A percentile compares a stretch with the other conserved stretches of the same genome.
These are phyloP conservation scores for Hippocampus mohnikei DNA, from an alignment of 2,113 vertebrate genomes.

Conservation along the genomic window DNA sequence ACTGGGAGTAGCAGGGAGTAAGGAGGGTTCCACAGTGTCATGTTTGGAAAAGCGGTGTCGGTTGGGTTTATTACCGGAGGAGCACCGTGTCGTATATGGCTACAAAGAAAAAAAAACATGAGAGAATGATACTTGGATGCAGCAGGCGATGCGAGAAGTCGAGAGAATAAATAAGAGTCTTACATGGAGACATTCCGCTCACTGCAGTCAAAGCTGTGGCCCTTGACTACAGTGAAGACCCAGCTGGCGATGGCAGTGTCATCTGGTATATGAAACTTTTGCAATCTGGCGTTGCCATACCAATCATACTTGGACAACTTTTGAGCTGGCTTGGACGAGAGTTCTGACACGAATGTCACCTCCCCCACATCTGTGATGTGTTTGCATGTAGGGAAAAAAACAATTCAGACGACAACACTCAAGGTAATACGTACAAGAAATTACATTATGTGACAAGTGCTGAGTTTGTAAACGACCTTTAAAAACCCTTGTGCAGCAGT, in stretches of 20 bases:
- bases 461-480: no score
- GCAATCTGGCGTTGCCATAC: conserved; percentile 85
- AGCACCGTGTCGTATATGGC: conserved; percentile 84
- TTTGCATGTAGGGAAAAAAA: not conserved
- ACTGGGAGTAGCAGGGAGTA: conserved; percentile 73
- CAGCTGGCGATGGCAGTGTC: conserved; percentile 82
- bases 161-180: conserved; percentile 34
- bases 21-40: conserved; percentile 68
- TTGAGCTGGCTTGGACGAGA: conserved; percentile 85
- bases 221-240: conserved; percentile 79
- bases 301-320: conserved; percentile 86
- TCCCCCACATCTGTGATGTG: conserved; percentile 40
- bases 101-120: conserved; percentile 36
- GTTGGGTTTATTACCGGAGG: conserved; percentile 89
- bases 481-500: no score
- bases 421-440: not conserved
- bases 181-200: conserved; percentile 82
- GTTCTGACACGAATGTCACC: conserved; percentile 76
- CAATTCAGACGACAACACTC: not conserved
- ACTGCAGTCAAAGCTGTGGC: conserved; percentile 72
- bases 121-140: not conserved
- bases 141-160: not conserved
- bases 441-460: no score
- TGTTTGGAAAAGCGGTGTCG: conserved; percentile 74
- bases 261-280: conserved; percentile 85